A percentile compares a stretch with the other conserved stretches of the same genome.
Conservation (phyloP, 2,113 vertebrate species). For the Nipponia nippon region DNA sequence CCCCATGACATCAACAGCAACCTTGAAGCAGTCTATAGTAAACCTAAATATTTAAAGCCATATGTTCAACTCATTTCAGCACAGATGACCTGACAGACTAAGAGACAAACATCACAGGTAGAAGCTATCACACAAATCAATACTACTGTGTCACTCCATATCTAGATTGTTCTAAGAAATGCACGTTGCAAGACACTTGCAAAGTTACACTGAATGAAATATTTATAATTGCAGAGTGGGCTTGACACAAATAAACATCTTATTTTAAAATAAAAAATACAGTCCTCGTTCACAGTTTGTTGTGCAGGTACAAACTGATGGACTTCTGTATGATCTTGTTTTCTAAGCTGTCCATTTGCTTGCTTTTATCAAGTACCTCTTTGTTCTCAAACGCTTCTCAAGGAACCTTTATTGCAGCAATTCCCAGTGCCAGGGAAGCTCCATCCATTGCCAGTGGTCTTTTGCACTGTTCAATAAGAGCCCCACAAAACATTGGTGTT, state of each 20-base stretch:
- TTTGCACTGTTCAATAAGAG: not conserved
- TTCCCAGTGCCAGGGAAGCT: not conserved
- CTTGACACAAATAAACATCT: not conserved
- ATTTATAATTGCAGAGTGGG: not conserved
- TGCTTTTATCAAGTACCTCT: not conserved
- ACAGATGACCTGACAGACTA: not conserved
- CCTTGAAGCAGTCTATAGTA: not conserved
- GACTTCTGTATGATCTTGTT: not conserved
- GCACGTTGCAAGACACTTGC: not conserved
- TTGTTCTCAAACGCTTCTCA: not conserved
- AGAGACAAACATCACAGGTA: conserved; percentile 14
- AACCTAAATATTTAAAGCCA: conserved; percentile 13
- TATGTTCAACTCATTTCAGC: not conserved
- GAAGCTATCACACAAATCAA: not conserved
- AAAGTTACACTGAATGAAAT: conserved; percentile 8
- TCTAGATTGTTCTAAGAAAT: not conserved
- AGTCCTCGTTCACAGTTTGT: not conserved
- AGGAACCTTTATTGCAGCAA: not conserved
- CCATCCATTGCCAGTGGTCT: not conserved
- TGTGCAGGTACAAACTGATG: not conserved
- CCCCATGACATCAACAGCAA: not conserved
- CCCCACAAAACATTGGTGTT: not conserved
- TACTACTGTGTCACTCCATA: not conserved
- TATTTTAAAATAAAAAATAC: not conserved
- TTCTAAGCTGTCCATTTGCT: not conserved